A percentile compares a stretch with the other conserved stretches of the same genome.
These are phyloP conservation scores for Aleiodes leptofemur DNA, from an alignment of 2,888 invertebrate genomes.

Conservation along the genomic window DNA sequence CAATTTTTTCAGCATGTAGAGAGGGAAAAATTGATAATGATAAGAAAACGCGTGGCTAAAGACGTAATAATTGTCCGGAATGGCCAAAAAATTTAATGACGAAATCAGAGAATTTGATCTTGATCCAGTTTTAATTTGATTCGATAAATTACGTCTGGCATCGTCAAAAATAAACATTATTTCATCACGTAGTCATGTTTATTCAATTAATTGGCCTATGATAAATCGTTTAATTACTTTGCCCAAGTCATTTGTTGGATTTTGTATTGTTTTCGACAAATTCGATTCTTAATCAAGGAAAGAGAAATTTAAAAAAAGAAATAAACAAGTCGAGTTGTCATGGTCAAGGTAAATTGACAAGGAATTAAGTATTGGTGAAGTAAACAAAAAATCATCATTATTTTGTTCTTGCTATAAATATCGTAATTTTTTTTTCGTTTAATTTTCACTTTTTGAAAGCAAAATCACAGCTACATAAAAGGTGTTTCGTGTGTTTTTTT, in stretches of 20 bases:
- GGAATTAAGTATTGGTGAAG: too few relatives aligned
- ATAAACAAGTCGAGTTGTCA: neutral
- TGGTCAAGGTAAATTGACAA: neutral
- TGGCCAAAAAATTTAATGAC: neutral
- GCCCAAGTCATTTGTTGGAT: too few relatives aligned
- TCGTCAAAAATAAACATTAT: neutral
- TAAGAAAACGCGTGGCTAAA: constrained; percentile 8
- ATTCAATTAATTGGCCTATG: neutral
- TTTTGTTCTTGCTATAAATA: constrained; percentile 71
- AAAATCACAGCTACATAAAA: constrained; percentile 75
- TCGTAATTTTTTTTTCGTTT: constrained; percentile 61
- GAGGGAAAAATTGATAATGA: neutral
- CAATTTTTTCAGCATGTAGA: neutral
- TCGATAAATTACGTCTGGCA: neutral
- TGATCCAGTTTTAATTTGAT: neutral
- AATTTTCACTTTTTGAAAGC: constrained; percentile 75
- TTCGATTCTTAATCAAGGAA: neutral
- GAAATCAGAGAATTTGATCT: constrained; percentile 23
- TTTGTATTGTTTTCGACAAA: too few relatives aligned
- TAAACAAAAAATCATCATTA: neutral
- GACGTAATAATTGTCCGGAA: neutral
- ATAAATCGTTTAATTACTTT: too few relatives aligned
- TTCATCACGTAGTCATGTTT: neutral
- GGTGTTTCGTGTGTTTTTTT: constrained; percentile 67
- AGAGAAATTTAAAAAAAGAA: constrained; percentile 26